Evolutionary conservation across 2,888 invertebrate genomes (phyloP), one percentile per base, ranked within the genome.

Genomic region (Eudemis profundana): DNA sequence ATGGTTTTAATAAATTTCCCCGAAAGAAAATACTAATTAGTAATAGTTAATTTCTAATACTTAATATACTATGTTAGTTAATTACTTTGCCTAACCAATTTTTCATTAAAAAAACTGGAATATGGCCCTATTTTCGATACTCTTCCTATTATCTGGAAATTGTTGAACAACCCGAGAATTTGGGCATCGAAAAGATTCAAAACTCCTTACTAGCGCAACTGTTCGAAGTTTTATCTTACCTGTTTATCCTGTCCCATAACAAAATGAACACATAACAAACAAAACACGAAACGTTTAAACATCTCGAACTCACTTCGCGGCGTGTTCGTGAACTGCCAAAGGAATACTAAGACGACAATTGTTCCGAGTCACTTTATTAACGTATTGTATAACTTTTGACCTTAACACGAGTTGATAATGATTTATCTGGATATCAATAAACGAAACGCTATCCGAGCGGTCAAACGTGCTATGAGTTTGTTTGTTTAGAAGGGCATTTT

Each of bases 361-460:
- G 33, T 62, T 56, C 62, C 40, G 40, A 44, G 42, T 17, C 50
- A 33, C 38, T 14, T 53, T 19, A 33, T 1, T 10, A 0, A 33
- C 10, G 33, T 33, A 14, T 5, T 21, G 27, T 19, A 38, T 56
- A 42, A 56, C 56, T 42, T 27, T 36, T 57, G 42, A 64, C 57
- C 63, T 57, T 57, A 44, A 10, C 56, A 27, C 27, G 42, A 44
- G 33, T 23, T 50, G 63, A 64, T 57, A 57, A 64, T 57, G 38
- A 29, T 40, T 56, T 42, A 29, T 40, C 54, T 54, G 56, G 47
- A 40, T 57, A 63, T 50, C 15, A 44, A 42, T 61, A 40, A 50
- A 63, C 33, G 21, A 33, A 44, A 14, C 42, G 42, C 15, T 46
- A 27, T 38, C 38, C 29, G 21, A 29, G 10, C 1, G 14, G 10